Evolutionary conservation across 2,888 invertebrate genomes (phyloP).

Genomic region (Tetragnatha montana): DNA sequence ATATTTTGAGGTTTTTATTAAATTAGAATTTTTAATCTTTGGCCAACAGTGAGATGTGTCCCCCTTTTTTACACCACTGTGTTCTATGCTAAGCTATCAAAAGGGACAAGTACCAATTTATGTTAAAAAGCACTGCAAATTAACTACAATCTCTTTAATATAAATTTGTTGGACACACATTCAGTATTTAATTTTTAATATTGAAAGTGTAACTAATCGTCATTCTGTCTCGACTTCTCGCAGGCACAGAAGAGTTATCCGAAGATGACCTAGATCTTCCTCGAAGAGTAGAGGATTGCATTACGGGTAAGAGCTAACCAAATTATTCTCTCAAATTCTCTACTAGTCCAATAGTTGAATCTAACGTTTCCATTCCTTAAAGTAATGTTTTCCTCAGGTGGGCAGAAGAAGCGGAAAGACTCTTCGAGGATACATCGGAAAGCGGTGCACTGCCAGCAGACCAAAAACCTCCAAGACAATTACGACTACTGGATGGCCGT

Average conservation of each 20-base stretch:
- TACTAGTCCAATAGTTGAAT: neutral
- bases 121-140: no score
- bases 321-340: neutral
- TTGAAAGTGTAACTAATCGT: no score
- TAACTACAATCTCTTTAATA: no score
- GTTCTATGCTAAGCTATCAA: no score
- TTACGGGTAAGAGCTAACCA: constrained; percentile 19
- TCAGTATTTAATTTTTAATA: no score
- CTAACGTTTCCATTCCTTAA: neutral
- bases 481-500: constrained; percentile 78
- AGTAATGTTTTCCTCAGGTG: constrained; percentile 6
- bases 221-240: neutral
- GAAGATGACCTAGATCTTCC: constrained; percentile 65
- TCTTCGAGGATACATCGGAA: constrained; percentile 56
- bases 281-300: constrained; percentile 50
- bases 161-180: no score
- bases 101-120: no score
- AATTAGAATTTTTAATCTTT: no score
- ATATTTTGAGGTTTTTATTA: no score
- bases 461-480: constrained; percentile 78
- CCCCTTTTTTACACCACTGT: no score
- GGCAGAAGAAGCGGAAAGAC: neutral
- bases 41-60: no score
- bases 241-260: constrained; percentile 61
- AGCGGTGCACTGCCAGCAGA: constrained; percentile 77